Percentiles rank a stretch among this genome's conserved stretches.
Conservation (phyloP, 2,888 invertebrate genomes). For the Trisateles emortualis region DNA sequence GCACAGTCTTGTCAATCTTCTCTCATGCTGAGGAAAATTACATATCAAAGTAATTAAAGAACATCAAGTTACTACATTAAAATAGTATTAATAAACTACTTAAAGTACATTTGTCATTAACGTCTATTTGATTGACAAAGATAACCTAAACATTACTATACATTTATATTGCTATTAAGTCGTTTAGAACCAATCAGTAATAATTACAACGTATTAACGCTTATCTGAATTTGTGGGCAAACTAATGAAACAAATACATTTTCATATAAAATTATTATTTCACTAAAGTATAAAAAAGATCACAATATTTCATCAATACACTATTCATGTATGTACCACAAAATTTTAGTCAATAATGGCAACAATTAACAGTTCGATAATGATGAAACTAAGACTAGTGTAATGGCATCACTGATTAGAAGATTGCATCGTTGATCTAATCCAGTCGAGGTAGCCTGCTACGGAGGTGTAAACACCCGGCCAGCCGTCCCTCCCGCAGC, state of each 20-base stretch:
- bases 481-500: constrained; percentile 89
- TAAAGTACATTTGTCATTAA: no score
- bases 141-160: no score
- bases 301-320: constrained; percentile 19
- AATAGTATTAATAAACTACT: no score
- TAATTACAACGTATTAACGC: not conserved
- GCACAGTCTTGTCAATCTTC: no score
- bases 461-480: constrained; percentile 91
- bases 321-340: constrained; percentile 14
- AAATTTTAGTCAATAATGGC: constrained; percentile 12
- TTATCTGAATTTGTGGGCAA: not conserved
- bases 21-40: no score
- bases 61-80: no score
- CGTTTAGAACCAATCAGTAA: not conserved
- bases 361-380: constrained; percentile 13
- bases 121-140: no score
- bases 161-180: no score
- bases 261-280: constrained; percentile 27
- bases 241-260: not conserved
- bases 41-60: no score
- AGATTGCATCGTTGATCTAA: constrained; percentile 68
- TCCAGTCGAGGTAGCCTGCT: constrained; percentile 88
- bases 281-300: constrained; percentile 25
- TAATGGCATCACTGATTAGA: constrained; percentile 58
- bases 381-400: constrained; percentile 26